A percentile compares a stretch with the other conserved stretches of the same genome.
These are phyloP conservation scores for Probaryconus sp. DNA, from an alignment of 1,140 invertebrate species.

Conservation along the genomic window DNA sequence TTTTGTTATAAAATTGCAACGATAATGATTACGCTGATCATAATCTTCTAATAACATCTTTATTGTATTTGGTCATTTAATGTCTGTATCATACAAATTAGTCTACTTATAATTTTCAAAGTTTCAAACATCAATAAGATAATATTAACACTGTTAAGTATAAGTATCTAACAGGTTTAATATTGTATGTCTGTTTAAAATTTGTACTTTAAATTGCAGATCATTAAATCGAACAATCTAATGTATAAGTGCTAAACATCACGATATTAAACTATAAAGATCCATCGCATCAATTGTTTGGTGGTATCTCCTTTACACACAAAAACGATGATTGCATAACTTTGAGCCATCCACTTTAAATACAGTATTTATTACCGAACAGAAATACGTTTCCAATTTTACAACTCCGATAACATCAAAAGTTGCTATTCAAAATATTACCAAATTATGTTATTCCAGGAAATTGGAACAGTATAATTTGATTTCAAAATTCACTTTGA, in stretches of 20 bases:
- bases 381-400: conserved; percentile 6
- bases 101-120: too few relatives aligned
- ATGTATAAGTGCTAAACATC: neutral
- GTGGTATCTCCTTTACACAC: conserved; percentile 6
- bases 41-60: too few relatives aligned
- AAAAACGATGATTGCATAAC: conserved; percentile 4
- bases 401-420: conserved; percentile 13
- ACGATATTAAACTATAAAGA: neutral
- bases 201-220: neutral
- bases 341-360: conserved; percentile 1
- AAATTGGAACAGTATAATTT: too few relatives aligned
- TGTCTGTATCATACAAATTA: too few relatives aligned
- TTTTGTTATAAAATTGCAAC: too few relatives aligned
- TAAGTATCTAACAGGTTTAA: too few relatives aligned
- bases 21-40: too few relatives aligned
- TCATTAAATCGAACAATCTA: neutral
- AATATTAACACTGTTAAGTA: too few relatives aligned
- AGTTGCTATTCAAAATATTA: neutral
- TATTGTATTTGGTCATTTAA: too few relatives aligned
- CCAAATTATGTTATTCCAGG: neutral
- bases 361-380: neutral
- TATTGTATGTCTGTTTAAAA: neutral
- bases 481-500: too few relatives aligned
- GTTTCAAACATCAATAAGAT: too few relatives aligned
- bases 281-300: neutral